Evolutionary conservation across 2,797 vertebrate genomes (phyloP).

Genomic region (Salarias fasciatus): DNA sequence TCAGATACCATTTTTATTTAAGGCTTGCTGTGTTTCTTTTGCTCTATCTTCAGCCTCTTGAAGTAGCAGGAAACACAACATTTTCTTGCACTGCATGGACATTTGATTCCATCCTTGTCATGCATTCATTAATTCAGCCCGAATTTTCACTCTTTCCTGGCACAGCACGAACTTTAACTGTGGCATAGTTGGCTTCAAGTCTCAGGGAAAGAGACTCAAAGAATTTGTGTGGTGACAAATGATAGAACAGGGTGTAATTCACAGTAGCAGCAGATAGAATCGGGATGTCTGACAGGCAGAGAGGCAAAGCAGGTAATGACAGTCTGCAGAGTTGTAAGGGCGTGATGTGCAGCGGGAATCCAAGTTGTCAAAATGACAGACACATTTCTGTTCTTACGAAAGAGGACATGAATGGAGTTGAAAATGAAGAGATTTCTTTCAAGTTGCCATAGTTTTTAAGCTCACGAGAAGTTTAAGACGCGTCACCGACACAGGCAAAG

Average conservation of each 20-base stretch:
- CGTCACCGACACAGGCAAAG: background rate
- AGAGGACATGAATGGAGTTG: slow-evolving; percentile 7
- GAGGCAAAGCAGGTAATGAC: slow-evolving; percentile 44
- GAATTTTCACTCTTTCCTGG: background rate
- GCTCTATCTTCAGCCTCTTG: background rate
- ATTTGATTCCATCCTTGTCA: background rate
- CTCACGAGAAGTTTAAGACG: background rate
- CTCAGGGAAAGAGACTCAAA: slow-evolving; percentile 7
- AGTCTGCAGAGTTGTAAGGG: slow-evolving; percentile 42
- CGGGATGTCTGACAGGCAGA: slow-evolving; percentile 37
- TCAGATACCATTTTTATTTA: slow-evolving; percentile 36
- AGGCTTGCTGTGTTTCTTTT: slow-evolving; percentile 7
- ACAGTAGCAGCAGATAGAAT: slow-evolving; percentile 30
- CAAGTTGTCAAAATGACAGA: slow-evolving; percentile 46
- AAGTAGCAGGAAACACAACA: no score
- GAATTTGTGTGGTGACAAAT: slow-evolving; percentile 27
- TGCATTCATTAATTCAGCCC: background rate
- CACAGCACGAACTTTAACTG: background rate
- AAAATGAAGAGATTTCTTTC: background rate
- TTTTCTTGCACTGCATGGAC: background rate
- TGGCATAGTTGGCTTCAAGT: background rate
- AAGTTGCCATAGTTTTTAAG: slow-evolving; percentile 12
- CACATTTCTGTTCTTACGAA: slow-evolving; percentile 11
- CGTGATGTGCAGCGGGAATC: slow-evolving; percentile 36
- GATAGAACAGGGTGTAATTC: slow-evolving; percentile 32